Base-by-base conservation (phyloP, 1,140 invertebrate genomes). In the Aphaenogaster ashmeadi region DNA sequence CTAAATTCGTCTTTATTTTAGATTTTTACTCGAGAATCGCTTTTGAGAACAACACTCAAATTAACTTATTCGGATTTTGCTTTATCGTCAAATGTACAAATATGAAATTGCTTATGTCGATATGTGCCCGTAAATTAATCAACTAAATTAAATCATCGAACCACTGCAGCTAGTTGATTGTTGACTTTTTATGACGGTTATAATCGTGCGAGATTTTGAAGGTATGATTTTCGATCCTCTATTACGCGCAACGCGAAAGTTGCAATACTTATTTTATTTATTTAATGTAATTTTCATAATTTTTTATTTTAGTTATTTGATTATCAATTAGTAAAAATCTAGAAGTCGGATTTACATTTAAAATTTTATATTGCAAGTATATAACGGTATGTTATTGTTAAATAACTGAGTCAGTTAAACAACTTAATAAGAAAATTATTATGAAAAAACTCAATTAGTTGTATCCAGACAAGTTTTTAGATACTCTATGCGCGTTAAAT, bases 21-120 rank as follows among this genome's bases (percentile, higher is more conserved):
- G 7, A 58, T 27, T 58, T 38, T 27, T 44, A 41, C 44, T 58
- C 4, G 7, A 44, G 11, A 71, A 15, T 74, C 1, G 50, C 11
- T 77, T 27, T 27, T 27, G 5, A 58, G 5, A 44, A 77, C 0
- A 27, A 44, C 6, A 77, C 15, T 41, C 13, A 2, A 58, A 58
- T 60, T 41, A 44, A 11, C 1, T 27, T 44, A 41, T 41, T 44
- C 3, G 0, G 8, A 44, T 77, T 58, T 41, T 2, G n/a, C 8
- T 77, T 58, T 58, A 58, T 54, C 50, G 3, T 75, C 7, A n/a
- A 77, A 66, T 9, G 6, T 38, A 8, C 18, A 72, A 72, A 7
- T 38, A 38, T 58, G 11, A 75, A 75, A 77, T 58, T 58, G 52
- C 74, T 58, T 77, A 18, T 58, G 11, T 58, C n/a, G 36, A 77